Evolutionary conservation across 2,888 invertebrate species (phyloP).

Genomic region (Darwinula stevensoni): DNA sequence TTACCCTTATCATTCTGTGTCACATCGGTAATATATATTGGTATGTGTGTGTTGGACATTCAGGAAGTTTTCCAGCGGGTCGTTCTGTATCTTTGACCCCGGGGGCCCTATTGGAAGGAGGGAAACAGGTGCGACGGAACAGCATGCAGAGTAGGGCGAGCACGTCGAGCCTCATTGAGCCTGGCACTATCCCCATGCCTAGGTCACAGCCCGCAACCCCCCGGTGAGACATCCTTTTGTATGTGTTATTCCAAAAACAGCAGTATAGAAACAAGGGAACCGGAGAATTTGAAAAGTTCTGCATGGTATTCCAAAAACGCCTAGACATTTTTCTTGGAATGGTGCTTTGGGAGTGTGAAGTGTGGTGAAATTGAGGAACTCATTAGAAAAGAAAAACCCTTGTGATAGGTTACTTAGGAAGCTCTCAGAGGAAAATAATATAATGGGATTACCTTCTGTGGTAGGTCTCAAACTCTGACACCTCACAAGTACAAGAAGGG

Average conservation of each 20-base stretch:
- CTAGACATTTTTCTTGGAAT: slow-evolving; percentile 4
- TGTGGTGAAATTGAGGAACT: too few relatives aligned
- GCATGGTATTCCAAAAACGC: slow-evolving; percentile 1
- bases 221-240: slow-evolving; percentile 25
- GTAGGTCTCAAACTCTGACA: slow-evolving; percentile 60
- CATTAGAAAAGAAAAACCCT: too few relatives aligned
- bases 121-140: slow-evolving; percentile 44
- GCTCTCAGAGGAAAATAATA: too few relatives aligned
- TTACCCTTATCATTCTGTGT: too few relatives aligned
- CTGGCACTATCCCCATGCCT: slow-evolving; percentile 35
- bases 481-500: slow-evolving; percentile 93
- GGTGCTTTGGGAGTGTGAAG: not conserved
- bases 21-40: too few relatives aligned
- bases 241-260: slow-evolving; percentile 1
- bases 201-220: slow-evolving; percentile 66
- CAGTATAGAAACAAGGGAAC: too few relatives aligned
- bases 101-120: slow-evolving; percentile 22
- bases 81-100: slow-evolving; percentile 12
- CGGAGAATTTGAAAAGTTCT: too few relatives aligned
- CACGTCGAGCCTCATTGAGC: slow-evolving; percentile 52
- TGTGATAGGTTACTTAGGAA: too few relatives aligned
- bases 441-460: slow-evolving; percentile 6
- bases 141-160: slow-evolving; percentile 74
- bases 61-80: too few relatives aligned
- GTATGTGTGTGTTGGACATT: too few relatives aligned